These are phyloP conservation scores for Diogma glabrata DNA, from an alignment of 2,888 invertebrate species.

Conservation along the genomic window DNA sequence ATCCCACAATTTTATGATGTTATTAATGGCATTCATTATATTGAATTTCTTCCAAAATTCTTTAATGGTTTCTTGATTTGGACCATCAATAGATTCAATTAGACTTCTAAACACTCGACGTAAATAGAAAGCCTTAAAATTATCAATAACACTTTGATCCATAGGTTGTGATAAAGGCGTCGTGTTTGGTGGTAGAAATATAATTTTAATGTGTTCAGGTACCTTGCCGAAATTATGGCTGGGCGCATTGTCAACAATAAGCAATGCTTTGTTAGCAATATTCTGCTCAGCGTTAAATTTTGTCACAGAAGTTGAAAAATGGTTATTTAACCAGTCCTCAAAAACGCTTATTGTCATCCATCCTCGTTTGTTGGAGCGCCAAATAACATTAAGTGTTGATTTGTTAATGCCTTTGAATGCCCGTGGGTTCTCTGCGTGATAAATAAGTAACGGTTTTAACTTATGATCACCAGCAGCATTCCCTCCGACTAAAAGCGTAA, in stretches of 20 bases:
- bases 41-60: conserved; percentile 3
- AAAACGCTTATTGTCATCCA: conserved; percentile 7
- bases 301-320: conserved; percentile 2
- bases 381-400: conserved; percentile 4
- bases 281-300: conserved; percentile 1
- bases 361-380: neutral
- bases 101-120: neutral
- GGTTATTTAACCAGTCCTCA: conserved; percentile 4
- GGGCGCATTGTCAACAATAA: neutral
- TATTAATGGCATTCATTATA: neutral
- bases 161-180: conserved; percentile 1
- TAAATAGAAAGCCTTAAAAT: neutral
- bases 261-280: conserved; percentile 1
- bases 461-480: too few relatives aligned
- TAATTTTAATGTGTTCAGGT: conserved; percentile 2
- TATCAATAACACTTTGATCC: neutral
- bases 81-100: conserved; percentile 3
- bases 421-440: neutral
- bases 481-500: too few relatives aligned
- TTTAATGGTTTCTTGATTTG: neutral
- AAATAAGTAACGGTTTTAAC: too few relatives aligned
- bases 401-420: neutral
- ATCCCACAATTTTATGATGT: neutral
- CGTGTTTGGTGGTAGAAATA: neutral
- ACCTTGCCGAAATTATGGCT: neutral